Evolutionary conservation across 2,797 vertebrate genomes (phyloP).

Genomic region (Enteromius treurensis): DNA sequence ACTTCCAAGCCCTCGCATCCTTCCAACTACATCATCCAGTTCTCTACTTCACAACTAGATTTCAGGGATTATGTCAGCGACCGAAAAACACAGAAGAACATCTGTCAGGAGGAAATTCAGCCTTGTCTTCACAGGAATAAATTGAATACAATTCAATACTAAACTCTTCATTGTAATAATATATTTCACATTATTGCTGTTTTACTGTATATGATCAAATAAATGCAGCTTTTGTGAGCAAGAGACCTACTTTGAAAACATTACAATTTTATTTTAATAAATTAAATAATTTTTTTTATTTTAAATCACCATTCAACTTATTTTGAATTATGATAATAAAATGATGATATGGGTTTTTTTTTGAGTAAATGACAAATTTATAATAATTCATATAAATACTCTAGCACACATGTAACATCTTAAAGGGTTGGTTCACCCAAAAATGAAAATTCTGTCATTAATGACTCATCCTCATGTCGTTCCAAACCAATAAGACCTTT

Average conservation of each 20-base stretch:
- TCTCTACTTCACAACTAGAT: not conserved
- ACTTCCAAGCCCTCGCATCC: constrained; percentile 1
- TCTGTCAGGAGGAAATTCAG: not conserved
- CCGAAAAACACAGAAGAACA: not conserved
- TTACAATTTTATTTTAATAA: too few relatives aligned
- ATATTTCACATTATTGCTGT: not conserved
- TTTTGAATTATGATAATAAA: not conserved
- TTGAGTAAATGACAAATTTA: not conserved
- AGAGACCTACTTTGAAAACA: not conserved
- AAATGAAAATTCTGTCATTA: too few relatives aligned
- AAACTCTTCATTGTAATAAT: not conserved
- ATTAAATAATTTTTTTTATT: too few relatives aligned
- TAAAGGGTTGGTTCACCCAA: too few relatives aligned
- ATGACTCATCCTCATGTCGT: too few relatives aligned
- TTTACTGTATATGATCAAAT: not conserved
- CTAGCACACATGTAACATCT: too few relatives aligned
- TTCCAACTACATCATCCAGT: not conserved
- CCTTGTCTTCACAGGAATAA: not conserved
- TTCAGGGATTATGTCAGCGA: not conserved
- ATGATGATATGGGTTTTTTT: not conserved
- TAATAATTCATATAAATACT: not conserved
- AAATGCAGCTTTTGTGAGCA: not conserved
- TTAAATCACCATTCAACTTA: too few relatives aligned
- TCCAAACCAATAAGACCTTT: too few relatives aligned
- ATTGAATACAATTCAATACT: not conserved